Evolutionary conservation across 23 tunicate genomes (phyloP).

Genomic region (Trididemnum miniatum): DNA sequence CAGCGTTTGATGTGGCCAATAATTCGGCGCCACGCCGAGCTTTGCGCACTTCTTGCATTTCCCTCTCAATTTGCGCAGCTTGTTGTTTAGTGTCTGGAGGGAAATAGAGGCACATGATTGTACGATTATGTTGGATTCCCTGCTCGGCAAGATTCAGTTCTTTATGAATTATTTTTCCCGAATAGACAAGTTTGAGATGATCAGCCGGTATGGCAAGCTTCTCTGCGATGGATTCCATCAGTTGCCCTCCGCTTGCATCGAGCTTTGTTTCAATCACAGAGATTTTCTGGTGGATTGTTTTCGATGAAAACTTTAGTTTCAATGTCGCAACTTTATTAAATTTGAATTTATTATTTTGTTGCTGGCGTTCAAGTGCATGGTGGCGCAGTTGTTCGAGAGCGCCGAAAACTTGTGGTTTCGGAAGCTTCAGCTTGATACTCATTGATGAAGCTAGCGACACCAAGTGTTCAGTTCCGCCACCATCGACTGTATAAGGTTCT

Average conservation of each 20-base stretch:
- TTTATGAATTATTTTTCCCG: constrained; percentile 46
- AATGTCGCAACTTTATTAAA: constrained; percentile 46
- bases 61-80: constrained; percentile 18
- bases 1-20: constrained; percentile 37
- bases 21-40: constrained; percentile 81
- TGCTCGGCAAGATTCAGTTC: constrained; percentile 39
- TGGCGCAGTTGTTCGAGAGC: constrained; percentile 41
- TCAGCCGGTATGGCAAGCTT: constrained; percentile 7
- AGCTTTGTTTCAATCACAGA: constrained; percentile 49
- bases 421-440: constrained; percentile 26
- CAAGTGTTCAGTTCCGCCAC: constrained; percentile 14
- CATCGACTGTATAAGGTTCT: constrained; percentile 46
- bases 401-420: constrained; percentile 17
- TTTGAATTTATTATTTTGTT: constrained; percentile 53
- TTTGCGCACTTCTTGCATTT: constrained; percentile 45
- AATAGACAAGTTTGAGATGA: constrained; percentile 46
- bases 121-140: constrained; percentile 58
- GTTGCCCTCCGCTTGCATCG: constrained; percentile 35
- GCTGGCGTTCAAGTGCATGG: constrained; percentile 45
- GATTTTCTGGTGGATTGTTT: not conserved
- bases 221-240: constrained; percentile 14
- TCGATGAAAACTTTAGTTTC: constrained; percentile 51
- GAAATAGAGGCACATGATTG: constrained; percentile 63
- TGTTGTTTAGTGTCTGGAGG: constrained; percentile 18
- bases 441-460: not conserved